Evolutionary conservation across 2,888 invertebrate species (phyloP), one percentile per base, ranked within the genome.

Genomic region (Lordiphosa andalusiaca): DNA sequence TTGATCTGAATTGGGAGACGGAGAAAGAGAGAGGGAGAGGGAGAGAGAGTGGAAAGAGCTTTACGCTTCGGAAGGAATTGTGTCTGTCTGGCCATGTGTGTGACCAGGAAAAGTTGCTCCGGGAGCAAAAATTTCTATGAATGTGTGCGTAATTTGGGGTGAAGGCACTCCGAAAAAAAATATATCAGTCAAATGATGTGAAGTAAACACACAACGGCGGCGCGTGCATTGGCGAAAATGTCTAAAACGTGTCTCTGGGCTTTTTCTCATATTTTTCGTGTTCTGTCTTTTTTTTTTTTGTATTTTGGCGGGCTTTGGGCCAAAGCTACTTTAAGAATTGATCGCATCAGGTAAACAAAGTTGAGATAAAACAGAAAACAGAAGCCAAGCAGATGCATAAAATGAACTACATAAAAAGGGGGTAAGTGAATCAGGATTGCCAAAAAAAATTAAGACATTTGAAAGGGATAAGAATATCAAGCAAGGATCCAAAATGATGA

Each of bases 151-250:
- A 23, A 23, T 55, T 46, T 54, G 82, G 78, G 76, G 82, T 77
- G 82, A 77, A 77, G 78, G 76, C 71, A 77, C 76, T 76, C 63
- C 68, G 68, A 78, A 59, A 74, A 82, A 77, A 44, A 44, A 44
- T 44, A 30, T 80, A 75, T 82, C 76, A 76, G 82, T 78, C 76
- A 78, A 77, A 77, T 78, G 75, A 78, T 78, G 71, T 78, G 71
- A 76, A 76, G 69, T 66, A 67, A 74, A 69, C 71, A 63, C 49
- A 58, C 51, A 56, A 60, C 30, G 33, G 25, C 69, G 55, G 64
- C 59, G 69, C 77, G 71, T 69, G 66, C 78, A 74, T 59, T 63
- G 68, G 63, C 66, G 66, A 70, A 78, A 74, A 71, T 78, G 69
- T 66, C 67, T 66, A 71, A 82, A 82, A 82, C 76, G 69, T 74